Evolutionary conservation across 2,797 vertebrate genomes (phyloP), one percentile per base, ranked within the genome.

Genomic region (Centropyge bicolor): DNA sequence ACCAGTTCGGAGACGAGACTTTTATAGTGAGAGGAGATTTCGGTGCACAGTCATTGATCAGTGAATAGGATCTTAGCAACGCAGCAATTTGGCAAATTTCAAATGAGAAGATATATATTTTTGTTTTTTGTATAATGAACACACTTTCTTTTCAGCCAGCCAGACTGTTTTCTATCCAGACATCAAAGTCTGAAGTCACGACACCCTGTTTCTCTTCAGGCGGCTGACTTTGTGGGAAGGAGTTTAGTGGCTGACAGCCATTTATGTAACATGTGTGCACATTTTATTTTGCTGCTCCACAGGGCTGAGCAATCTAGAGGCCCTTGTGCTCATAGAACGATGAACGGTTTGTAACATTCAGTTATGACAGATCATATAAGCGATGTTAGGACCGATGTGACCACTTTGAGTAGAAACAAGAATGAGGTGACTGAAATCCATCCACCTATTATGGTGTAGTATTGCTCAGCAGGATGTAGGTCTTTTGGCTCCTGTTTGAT

Each of bases 61-160:
- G 5, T 83, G 74, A 85, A 86, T 49, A 48, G 82, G 74, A 76
- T 74, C 90, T 61, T 79, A 81, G 87, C 77, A 88, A 88, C 78
- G 27, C 24, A 36, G 77, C 35, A 74, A 67, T 75, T 83, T 88
- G 52, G 86, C 82, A 78, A 72, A 81, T 52, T 56, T 31, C 41
- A 73, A 43, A 76, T 66, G 41, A 87, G 24, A 63, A 73, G 20
- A 66, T 61, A 4, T n/a, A 13, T 12, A 19, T 78, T 49, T 61
- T 77, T 49, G 67, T 72, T 80, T 74, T 19, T 19, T n/a, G 20
- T 22, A 77, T 49, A 56, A 74, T 76, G 38, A 71, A 56, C 36
- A 74, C 27, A 49, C 65, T 69, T 10, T 20, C 31, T 54, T 36
- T 11, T 55, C 8, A n/a, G 40, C 13, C 46, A 41, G 46, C 46